phyloP scores from a whole-genome alignment of 2,888 invertebrate species.

The Caenorhabditis wallacei region DNA sequence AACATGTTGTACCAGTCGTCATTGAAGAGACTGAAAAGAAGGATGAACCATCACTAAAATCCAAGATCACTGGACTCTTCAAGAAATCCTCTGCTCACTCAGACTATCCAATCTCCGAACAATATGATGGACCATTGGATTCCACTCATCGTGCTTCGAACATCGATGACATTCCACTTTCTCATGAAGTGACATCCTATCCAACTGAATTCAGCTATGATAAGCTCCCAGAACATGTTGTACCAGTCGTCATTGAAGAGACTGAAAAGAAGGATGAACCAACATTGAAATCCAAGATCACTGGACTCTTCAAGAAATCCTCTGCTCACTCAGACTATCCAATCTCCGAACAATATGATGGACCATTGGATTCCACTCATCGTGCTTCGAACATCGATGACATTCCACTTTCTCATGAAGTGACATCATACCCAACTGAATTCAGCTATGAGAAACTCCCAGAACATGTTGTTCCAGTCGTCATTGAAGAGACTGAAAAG shows the following conservation, averaged over 20 bases:
- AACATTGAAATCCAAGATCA: not conserved
- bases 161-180: not conserved
- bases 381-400: not conserved
- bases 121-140: not conserved
- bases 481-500: constrained; percentile 34
- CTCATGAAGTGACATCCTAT: not conserved
- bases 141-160: not conserved
- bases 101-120: not conserved
- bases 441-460: constrained; percentile 39
- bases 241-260: constrained; percentile 17
- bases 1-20: constrained; percentile 17
- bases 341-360: not conserved
- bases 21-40: not conserved
- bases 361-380: not conserved
- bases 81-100: not conserved
- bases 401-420: constrained; percentile 6
- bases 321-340: not conserved
- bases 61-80: not conserved
- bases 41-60: not conserved
- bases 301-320: not conserved
- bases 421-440: constrained; percentile 1
- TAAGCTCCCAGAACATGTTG: constrained; percentile 7
- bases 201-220: not conserved
- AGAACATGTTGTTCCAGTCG: constrained; percentile 38
- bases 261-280: not conserved